Percentiles rank a stretch among this genome's conserved stretches.
Evolutionary conservation across 2,888 invertebrate species (phyloP).

Genomic region (Laspeyria flexula): DNA sequence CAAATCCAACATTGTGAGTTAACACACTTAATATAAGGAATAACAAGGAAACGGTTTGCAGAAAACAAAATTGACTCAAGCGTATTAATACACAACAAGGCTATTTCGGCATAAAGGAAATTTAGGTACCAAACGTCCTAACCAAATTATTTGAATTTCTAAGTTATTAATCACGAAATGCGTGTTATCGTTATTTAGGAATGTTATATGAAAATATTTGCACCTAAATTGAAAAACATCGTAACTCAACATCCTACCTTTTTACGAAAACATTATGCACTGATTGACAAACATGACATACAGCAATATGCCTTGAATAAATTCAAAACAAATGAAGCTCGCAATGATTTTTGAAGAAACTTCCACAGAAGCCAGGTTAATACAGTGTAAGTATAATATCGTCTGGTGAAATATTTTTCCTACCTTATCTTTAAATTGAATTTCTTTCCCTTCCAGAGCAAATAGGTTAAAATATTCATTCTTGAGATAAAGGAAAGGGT

Average conservation of each 20-base stretch:
- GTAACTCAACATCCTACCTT: too few relatives aligned
- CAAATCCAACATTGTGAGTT: background rate
- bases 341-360: too few relatives aligned
- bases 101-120: background rate
- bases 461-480: conserved; percentile 1
- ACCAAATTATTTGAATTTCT: background rate
- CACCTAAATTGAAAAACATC: background rate
- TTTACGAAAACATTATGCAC: too few relatives aligned
- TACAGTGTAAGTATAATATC: too few relatives aligned
- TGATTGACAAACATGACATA: too few relatives aligned
- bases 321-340: too few relatives aligned
- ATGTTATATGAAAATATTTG: conserved; percentile 3
- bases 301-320: too few relatives aligned
- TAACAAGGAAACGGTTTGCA: background rate
- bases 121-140: background rate
- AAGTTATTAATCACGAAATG: conserved; percentile 8
- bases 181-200: conserved; percentile 2
- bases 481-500: background rate
- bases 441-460: background rate
- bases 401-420: background rate
- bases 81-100: background rate
- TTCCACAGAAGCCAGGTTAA: too few relatives aligned
- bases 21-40: background rate
- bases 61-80: background rate
- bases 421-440: background rate